Evolutionary conservation across 2,113 vertebrate genomes (phyloP).

Genomic region (Girardinichthys multiradiatus): DNA sequence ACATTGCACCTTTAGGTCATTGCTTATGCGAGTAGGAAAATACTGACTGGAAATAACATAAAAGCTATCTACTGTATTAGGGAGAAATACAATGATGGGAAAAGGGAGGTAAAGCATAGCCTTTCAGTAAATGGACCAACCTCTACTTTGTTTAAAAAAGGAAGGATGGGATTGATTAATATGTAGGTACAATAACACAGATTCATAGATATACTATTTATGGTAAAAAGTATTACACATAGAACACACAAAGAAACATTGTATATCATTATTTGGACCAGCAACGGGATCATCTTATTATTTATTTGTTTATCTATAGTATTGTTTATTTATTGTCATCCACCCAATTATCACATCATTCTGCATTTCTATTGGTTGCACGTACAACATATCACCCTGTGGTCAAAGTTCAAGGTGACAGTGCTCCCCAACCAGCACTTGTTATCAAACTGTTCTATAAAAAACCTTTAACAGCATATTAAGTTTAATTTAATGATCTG

Average conservation of each 20-base stretch:
- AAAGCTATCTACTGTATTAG: neutral
- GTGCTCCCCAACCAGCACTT: neutral
- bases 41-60: too few species aligned
- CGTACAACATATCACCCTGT: too few species aligned
- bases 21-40: too few species aligned
- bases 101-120: neutral
- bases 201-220: neutral
- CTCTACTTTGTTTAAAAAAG: neutral
- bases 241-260: neutral
- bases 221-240: neutral
- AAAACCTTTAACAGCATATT: neutral
- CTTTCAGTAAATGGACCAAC: neutral
- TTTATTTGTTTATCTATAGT: too few species aligned
- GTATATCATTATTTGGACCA: neutral
- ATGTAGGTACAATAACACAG: neutral
- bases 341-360: neutral
- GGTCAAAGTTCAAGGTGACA: neutral
- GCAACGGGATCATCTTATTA: too few species aligned
- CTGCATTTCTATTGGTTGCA: neutral
- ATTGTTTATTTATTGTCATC: too few species aligned
- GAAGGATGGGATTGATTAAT: too few species aligned
- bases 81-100: neutral
- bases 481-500: neutral
- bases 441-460: too few species aligned
- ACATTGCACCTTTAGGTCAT: neutral